Evolutionary conservation across 2,888 invertebrate genomes (phyloP), one percentile per base, ranked within the genome.

Genomic region (Tipula helvola): DNA sequence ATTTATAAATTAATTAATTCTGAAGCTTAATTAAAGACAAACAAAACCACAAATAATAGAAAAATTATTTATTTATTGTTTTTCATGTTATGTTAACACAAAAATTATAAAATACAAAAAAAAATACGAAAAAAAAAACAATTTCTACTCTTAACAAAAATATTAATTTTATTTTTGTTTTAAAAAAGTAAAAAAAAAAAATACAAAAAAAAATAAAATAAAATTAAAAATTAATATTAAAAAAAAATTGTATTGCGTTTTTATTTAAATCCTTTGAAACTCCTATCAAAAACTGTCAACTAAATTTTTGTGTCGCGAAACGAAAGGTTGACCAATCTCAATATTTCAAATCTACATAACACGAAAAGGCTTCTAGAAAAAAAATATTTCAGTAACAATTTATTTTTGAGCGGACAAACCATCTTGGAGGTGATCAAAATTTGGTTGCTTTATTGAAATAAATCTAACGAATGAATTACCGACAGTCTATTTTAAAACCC

Each of bases 71-170:
- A 71, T 71, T 71, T 71, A 71, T 71, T 71, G 71, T 71, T 71
- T 71, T 71, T 71, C 71, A 71, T 71, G 71, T 71, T 71, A 71
- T 71, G 71, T 71, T 71, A 71, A 71, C 71, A 71, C 71, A 71
- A 71, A 71, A 71, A 71, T 28, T 28, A 71, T 71, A 71, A 71
- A 71, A 71, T 71, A 71, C 28, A 71, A 28, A 71, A 71, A n/a
- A 28, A 71, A 71, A 71, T 71, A 71, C 16, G 16, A 57, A 16
- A 57, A 57, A n/a, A 57, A 57, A 57, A 57, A 57, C 52, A 57
- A 57, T 71, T 71, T 71, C 71, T 71, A 71, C 71, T 57, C 52
- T 57, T 57, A 16, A 57, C 52, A 71, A 71, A 71, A 71, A 71
- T 71, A 71, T 71, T 71, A 71, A 71, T 28, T 71, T 71, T 71